A percentile compares a stretch with the other conserved stretches of the same genome.
Evolutionary conservation across 1,140 invertebrate species (phyloP).

Genomic region (Papilio polyxenes): DNA sequence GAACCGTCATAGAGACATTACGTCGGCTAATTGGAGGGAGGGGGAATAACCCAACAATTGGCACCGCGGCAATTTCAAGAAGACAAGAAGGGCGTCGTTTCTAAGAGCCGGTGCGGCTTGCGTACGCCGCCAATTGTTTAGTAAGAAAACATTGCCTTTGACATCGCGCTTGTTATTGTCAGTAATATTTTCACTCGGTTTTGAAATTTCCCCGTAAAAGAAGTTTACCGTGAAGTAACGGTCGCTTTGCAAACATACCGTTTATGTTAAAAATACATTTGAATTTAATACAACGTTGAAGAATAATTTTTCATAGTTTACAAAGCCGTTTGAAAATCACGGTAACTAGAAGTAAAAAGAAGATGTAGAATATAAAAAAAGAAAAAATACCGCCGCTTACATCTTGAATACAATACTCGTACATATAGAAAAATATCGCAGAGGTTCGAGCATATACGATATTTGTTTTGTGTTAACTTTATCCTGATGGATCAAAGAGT

Average conservation of each 20-base stretch:
- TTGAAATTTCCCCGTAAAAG: conserved; percentile 4
- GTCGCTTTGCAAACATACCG: neutral
- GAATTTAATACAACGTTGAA: neutral
- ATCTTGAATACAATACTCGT: no score
- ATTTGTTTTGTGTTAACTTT: neutral
- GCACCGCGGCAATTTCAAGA: neutral
- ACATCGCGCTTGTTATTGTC: neutral
- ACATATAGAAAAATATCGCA: neutral
- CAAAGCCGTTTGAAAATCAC: neutral
- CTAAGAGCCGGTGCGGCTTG: neutral
- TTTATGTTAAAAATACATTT: neutral
- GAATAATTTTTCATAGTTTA: no score
- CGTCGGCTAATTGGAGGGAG: conserved; percentile 46
- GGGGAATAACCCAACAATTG: conserved; percentile 37
- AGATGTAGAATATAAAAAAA: neutral
- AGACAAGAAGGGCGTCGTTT: neutral
- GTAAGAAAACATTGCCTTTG: conserved; percentile 24
- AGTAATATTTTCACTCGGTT: conserved; percentile 1
- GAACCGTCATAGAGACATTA: conserved; percentile 41
- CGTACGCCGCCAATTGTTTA: neutral
- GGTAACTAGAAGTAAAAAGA: neutral
- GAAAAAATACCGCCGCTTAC: no score
- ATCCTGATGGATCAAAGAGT: conserved; percentile 8
- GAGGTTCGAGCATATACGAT: neutral
- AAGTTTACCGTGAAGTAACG: neutral